Conservation (phyloP, 2,113 vertebrate species). For the Oryzias melastigma region DNA sequence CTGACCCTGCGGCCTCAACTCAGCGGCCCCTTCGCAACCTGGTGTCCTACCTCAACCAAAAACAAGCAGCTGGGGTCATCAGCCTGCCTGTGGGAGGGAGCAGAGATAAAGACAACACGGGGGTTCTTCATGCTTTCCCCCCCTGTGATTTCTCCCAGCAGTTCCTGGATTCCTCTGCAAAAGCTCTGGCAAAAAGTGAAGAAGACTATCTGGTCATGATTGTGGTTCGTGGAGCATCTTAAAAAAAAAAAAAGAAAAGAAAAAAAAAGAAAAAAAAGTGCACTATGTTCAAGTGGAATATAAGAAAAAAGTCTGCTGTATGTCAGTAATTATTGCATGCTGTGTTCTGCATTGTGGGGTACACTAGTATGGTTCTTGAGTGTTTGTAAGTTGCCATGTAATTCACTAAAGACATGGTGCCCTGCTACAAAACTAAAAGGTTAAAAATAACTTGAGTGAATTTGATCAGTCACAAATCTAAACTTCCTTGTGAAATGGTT, state of each 20-base stretch:
- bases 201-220: constrained; percentile 99
- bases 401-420: constrained; percentile 51
- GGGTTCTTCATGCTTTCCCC: constrained; percentile 97
- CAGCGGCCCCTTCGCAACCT: constrained; percentile 98
- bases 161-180: constrained; percentile 98
- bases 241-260: constrained; percentile 77
- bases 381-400: constrained; percentile 70
- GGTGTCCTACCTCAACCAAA: constrained; percentile 99
- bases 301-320: constrained; percentile 63
- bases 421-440: constrained; percentile 42
- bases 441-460: constrained; percentile 32
- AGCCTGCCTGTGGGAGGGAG: constrained; percentile 96
- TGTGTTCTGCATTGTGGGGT: constrained; percentile 90
- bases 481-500: constrained; percentile 15
- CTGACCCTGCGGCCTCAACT: constrained; percentile 86
- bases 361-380: constrained; percentile 81
- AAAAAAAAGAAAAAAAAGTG: constrained; percentile 53
- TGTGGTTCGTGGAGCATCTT: constrained; percentile 98
- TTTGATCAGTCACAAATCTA: constrained; percentile 26
- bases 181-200: constrained; percentile 97
- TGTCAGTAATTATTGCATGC: constrained; percentile 84
- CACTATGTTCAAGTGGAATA: constrained; percentile 49
- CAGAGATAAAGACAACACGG: constrained; percentile 98
- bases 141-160: constrained; percentile 99
- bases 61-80: constrained; percentile 99